Base-by-base conservation (phyloP, 2,113 vertebrate species). In the Pipa parva region DNA sequence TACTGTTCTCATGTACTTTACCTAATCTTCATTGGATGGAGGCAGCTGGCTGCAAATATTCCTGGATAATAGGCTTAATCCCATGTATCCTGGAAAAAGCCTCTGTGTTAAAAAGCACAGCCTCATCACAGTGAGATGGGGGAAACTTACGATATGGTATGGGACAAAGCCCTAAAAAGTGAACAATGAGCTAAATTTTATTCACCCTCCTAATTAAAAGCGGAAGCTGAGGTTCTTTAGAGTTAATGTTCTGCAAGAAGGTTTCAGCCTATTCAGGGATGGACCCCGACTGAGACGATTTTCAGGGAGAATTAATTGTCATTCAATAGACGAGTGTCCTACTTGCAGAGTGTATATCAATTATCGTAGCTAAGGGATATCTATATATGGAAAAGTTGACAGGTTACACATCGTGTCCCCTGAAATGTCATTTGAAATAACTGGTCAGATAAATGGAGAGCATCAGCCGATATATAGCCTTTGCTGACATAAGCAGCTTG, bases 251-350 rank as follows among this genome's bases (percentile, higher is more conserved):
- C 64, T 78, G 72, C 33, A 37, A 70, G 68, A 42, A 75, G 75
- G 76, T 75, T 70, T 73, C 74, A 63, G 74, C 71, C 80, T 76
- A 80, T 82, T 83, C 73, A 85, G 70, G 74, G 68, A 45, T 75
- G 69, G 74, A 80, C 79, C 81, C 82, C 80, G 83, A 85, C 85
- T 69, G 77, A 80, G 83, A 79, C 80, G 71, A 84, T 79, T 80
- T 76, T 82, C 75, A 83, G 80, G 75, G 76, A 80, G 65, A 77
- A 81, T 88, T 92, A 86, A 93, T 94, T 94, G 91, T 93, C 88
- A 94, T 94, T 92, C 92, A 78, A 90, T 88, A 87, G 88, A 91
- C 89, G 84, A 88, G 84, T 85, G 90, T 86, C 91, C 93, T 89
- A 93, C 85, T 92, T 95, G 92, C 90, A 85, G 87, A 85, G 75